Conservation (phyloP, 2,888 invertebrate species). For the Cyaniris semiargus region DNA sequence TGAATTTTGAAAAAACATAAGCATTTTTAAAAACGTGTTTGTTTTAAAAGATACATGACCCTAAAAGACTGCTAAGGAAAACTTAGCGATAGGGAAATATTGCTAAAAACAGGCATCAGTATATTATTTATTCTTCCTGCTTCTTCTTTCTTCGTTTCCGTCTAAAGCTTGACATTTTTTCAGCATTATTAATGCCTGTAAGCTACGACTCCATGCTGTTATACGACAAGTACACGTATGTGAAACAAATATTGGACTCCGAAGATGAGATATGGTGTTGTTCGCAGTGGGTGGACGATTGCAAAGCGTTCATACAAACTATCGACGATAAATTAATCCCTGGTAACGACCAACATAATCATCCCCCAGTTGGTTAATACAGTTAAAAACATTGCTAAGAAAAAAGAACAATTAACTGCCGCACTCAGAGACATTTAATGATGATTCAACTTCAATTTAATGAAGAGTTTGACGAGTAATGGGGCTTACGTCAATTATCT, state of each 20-base stretch:
- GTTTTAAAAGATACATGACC: no score
- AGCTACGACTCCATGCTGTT: conserved; percentile 22
- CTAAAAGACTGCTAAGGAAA: no score
- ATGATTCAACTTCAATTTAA: no score
- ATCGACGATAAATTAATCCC: conserved; percentile 33
- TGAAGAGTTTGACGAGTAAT: no score
- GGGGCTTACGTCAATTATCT: no score
- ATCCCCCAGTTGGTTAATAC: conserved; percentile 39
- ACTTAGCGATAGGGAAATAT: no score
- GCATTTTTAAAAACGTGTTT: no score
- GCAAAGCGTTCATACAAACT: conserved; percentile 39
- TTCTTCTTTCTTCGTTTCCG: no score
- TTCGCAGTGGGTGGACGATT: conserved; percentile 38
- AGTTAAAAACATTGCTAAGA: background rate
- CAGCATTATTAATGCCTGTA: background rate
- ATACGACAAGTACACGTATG: conserved; percentile 31
- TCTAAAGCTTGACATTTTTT: conserved; percentile 23
- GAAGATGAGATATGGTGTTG: conserved; percentile 41
- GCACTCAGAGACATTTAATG: no score
- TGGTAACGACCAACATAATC: conserved; percentile 43
- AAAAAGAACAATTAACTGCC: background rate
- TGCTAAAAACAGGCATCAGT: no score
- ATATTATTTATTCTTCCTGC: no score
- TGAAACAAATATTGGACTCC: conserved; percentile 33
- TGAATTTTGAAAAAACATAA: no score